A percentile compares a stretch with the other conserved stretches of the same genome.
Evolutionary conservation across 2,113 vertebrate genomes (phyloP).

Genomic region (Dendrocopos noguchii): DNA sequence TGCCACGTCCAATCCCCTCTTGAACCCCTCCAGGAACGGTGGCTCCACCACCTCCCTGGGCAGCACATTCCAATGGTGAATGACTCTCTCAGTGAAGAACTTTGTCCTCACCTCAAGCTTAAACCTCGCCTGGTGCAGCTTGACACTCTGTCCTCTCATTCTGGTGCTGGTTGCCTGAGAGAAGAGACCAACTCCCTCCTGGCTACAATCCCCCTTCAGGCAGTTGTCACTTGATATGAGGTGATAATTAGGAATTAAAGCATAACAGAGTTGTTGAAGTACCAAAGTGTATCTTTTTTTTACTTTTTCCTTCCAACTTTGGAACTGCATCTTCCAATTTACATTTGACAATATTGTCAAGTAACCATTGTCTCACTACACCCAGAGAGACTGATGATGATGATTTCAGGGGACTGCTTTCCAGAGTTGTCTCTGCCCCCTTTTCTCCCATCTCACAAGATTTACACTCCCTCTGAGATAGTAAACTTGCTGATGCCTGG

Average conservation of each 20-base stretch:
- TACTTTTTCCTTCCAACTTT: background rate
- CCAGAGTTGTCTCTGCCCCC: background rate
- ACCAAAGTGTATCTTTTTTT: background rate
- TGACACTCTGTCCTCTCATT: no score
- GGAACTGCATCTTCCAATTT: background rate
- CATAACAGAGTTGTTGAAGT: background rate
- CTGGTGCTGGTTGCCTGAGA: no score
- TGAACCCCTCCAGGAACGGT: no score
- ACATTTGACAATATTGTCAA: background rate
- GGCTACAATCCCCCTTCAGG: no score
- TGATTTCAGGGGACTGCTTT: background rate
- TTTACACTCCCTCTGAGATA: background rate
- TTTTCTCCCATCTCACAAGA: background rate
- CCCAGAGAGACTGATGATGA: background rate
- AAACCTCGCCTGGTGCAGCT: no score
- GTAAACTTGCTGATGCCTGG: background rate
- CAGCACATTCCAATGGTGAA: no score
- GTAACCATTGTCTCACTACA: background rate
- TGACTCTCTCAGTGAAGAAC: no score
- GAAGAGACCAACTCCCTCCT: no score
- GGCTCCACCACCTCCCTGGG: no score
- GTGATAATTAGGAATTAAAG: background rate
- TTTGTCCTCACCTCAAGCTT: no score
- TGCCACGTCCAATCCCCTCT: no score
- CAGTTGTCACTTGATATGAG: accelerated